Percentiles rank a stretch among this genome's conserved stretches.
Conservation (phyloP, 2,113 vertebrate genomes). For the Sapayoa aenigma region DNA sequence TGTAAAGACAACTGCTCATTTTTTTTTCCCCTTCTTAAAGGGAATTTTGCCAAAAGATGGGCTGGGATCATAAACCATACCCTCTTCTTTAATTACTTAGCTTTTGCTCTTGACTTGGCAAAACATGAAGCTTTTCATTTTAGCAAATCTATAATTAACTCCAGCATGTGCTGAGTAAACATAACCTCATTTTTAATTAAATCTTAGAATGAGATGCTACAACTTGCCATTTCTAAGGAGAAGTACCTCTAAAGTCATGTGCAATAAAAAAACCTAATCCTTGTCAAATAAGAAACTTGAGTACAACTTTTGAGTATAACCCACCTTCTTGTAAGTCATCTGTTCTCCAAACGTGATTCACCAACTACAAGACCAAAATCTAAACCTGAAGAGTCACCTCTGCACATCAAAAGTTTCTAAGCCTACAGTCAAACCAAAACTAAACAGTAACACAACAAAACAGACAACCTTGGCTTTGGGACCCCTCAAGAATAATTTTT, state of each 20-base stretch:
- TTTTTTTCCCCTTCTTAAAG: neutral
- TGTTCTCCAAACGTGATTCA: neutral
- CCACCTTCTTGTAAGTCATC: neutral
- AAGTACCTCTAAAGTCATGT: neutral
- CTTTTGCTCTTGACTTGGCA: constrained; percentile 67
- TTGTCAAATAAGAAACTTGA: constrained; percentile 10
- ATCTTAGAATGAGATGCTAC: constrained; percentile 57
- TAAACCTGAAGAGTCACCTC: neutral
- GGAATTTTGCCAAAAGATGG: constrained; percentile 44
- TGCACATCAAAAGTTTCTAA: neutral
- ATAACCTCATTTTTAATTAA: constrained; percentile 71
- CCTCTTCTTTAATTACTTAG: constrained; percentile 70
- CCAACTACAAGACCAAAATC: neutral
- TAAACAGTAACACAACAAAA: neutral
- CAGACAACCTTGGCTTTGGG: neutral
- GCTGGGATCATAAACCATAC: constrained; percentile 49
- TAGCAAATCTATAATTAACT: constrained; percentile 69
- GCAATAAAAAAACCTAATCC: neutral
- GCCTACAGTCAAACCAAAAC: neutral
- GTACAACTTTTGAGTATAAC: neutral
- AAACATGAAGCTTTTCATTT: constrained; percentile 70
- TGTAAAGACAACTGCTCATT: neutral
- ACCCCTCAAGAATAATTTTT: neutral
- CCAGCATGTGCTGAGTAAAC: constrained; percentile 67
- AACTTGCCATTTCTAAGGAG: constrained; percentile 52